phyloP scores from a whole-genome alignment of 2,113 vertebrate genomes.

The Osmerus mordax region DNA sequence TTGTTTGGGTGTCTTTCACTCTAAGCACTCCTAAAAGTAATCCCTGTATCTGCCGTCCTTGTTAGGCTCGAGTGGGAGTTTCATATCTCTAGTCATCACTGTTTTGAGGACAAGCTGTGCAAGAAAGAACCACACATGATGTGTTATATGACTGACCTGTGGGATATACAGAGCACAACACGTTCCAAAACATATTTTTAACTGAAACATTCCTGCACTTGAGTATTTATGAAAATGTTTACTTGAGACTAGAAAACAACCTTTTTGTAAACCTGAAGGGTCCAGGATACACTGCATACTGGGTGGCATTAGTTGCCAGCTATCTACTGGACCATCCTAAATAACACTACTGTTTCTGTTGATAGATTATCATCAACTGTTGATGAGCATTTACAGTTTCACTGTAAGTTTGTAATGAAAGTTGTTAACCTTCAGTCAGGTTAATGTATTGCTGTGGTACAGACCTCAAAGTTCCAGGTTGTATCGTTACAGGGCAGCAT shows the following conservation, averaged over 20 bases:
- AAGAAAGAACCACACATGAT: background rate
- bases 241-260: constrained; percentile 5
- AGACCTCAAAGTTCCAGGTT: constrained; percentile 8
- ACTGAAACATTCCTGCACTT: constrained; percentile 54
- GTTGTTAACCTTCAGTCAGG: constrained; percentile 39
- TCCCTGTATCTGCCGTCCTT: background rate
- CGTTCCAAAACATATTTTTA: constrained; percentile 14
- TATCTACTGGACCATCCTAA: constrained; percentile 26
- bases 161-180: constrained; percentile 13
- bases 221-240: constrained; percentile 3
- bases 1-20: too few relatives aligned
- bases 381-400: constrained; percentile 40
- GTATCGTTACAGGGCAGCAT: background rate
- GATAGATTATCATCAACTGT: constrained; percentile 28
- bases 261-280: constrained; percentile 11
- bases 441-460: constrained; percentile 14
- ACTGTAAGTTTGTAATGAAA: constrained; percentile 49
- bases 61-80: background rate
- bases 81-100: background rate
- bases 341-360: constrained; percentile 28
- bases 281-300: constrained; percentile 21
- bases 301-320: background rate
- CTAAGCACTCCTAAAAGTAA: constrained; percentile 4
- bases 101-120: constrained; percentile 10
- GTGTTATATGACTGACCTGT: constrained; percentile 12